phyloP scores from a whole-genome alignment of 2,888 invertebrate species.

The Chorisops tibialis region DNA sequence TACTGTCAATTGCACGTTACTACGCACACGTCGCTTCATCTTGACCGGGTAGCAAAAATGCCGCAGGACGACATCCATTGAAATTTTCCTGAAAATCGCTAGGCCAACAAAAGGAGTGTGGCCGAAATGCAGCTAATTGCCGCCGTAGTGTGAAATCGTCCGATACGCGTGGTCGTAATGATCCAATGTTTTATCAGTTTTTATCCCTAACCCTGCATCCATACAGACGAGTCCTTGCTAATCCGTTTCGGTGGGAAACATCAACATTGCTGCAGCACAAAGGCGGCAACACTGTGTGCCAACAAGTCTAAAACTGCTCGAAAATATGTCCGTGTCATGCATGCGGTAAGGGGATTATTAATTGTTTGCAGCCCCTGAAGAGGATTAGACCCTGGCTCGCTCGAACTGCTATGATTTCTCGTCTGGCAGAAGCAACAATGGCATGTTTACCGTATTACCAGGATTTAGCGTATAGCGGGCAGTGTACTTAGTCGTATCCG shows the following conservation, averaged over 20 bases:
- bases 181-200: neutral
- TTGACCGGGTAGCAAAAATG: conserved; percentile 16
- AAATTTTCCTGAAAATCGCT: conserved; percentile 10
- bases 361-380: conserved; percentile 17
- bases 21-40: too few species aligned
- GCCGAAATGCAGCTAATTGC: conserved; percentile 40
- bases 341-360: conserved; percentile 29
- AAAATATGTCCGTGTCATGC: conserved; percentile 23
- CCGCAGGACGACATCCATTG: conserved; percentile 36
- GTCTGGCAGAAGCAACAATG: conserved; percentile 23
- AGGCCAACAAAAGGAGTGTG: conserved; percentile 39
- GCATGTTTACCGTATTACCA: conserved; percentile 27
- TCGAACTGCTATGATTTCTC: conserved; percentile 11
- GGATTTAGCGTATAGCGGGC: conserved; percentile 1
- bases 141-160: conserved; percentile 35
- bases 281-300: conserved; percentile 16
- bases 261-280: neutral
- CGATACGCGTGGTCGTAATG: conserved; percentile 2
- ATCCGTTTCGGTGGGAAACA: conserved; percentile 8
- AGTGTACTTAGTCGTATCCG: neutral
- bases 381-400: conserved; percentile 4
- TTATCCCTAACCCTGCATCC: neutral
- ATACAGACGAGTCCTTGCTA: neutral
- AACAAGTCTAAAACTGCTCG: conserved; percentile 13
- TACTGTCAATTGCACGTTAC: conserved; percentile 6